phyloP scores from a whole-genome alignment of 2,113 vertebrate species.

The Murina feae region DNA sequence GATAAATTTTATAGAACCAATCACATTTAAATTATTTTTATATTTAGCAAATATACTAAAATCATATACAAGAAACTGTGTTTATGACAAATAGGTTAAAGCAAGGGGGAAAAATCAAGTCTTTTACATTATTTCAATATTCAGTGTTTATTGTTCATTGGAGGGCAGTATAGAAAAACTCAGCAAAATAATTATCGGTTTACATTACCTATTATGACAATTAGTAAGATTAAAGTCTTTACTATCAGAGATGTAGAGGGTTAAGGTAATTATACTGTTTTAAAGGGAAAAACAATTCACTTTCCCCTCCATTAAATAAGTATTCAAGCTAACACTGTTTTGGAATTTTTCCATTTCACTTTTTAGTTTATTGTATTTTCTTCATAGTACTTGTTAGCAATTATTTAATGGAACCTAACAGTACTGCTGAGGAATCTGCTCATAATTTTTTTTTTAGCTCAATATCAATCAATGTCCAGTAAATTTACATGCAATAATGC shows the following conservation, averaged over 20 bases:
- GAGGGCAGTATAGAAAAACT: conserved; percentile 7
- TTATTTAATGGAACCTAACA: neutral
- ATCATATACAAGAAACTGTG: conserved; percentile 42
- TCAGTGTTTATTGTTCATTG: conserved; percentile 12
- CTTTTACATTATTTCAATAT: conserved; percentile 14
- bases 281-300: neutral
- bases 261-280: neutral
- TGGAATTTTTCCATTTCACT: neutral
- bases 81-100: conserved; percentile 35
- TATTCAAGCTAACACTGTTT: neutral
- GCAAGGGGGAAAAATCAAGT: neutral
- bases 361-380: conserved; percentile 25
- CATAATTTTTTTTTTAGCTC: neutral
- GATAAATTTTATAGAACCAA: conserved; percentile 44
- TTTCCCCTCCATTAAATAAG: conserved; percentile 10
- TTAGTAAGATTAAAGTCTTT: conserved; percentile 29
- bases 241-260: neutral
- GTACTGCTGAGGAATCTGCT: neutral
- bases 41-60: conserved; percentile 34
- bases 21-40: conserved; percentile 44
- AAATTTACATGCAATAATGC: neutral
- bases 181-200: conserved; percentile 34
- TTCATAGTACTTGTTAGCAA: neutral
- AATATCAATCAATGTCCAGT: neutral
- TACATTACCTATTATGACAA: neutral